Evolutionary conservation across 2,888 invertebrate genomes (phyloP), one percentile per base, ranked within the genome.

Genomic region (Pachliopta kotzebuea): DNA sequence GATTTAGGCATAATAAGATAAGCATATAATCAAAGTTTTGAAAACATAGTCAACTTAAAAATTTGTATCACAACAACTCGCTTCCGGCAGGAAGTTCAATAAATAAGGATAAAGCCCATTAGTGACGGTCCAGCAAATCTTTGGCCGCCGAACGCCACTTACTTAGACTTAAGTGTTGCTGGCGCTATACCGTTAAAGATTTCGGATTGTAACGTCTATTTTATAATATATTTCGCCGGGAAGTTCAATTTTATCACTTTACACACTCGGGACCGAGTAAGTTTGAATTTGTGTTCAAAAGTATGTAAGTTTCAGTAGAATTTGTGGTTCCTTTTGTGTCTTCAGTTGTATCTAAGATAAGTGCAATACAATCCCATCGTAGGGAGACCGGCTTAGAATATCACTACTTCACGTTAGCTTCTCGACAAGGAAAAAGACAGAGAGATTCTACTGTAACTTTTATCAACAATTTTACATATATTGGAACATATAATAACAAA

Each of bases 31-130:
- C 45, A n/a, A n/a, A 0, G 18, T 45, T 23, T 45, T 8, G 45
- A 55, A 62, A 49, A 62, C 57, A 54, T 26, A 61, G 24, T 58
- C 20, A 81, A 81, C 79, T 85, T 84, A 80, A 85, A 84, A 78
- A 79, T 80, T 53, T 83, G 81, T 82, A 76, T 80, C 76, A 75
- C 72, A 76, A 70, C 80, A 77, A 81, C 83, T 83, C 80, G 79
- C 79, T 81, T 79, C 76, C 72, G 78, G 80, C 76, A 74, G 76
- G 78, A 76, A 79, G 80, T 80, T 85, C 90, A 85, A 91, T 91
- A 91, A 91, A 91, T 91, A 91, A 91, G 90, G 90, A 90, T 91
- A 85, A 85, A 78, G 84, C 84, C 91, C 91, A 91, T 91, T 91
- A 91, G 83, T 88, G 90, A 79, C 89, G 89, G 90, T 88, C 88